Base-by-base conservation (phyloP, 2,888 invertebrate species). In the Stramonita haemastoma region DNA sequence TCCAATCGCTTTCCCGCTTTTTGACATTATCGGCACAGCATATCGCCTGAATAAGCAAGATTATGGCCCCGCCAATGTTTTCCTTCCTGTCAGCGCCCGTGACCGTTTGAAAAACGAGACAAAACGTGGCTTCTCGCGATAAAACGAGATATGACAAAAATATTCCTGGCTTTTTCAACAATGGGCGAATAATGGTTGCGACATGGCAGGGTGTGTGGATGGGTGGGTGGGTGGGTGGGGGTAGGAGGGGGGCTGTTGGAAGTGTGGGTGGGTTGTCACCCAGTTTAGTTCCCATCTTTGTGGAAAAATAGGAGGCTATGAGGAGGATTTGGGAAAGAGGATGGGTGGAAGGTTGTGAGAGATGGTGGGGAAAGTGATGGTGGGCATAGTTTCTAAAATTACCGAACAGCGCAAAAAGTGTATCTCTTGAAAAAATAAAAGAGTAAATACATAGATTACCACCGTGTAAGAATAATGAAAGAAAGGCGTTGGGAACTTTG, bases 31-130 rank as follows among this genome's bases (percentile, higher is more conserved):
- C 87, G 79, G 32, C 22, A 1, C 77, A 15, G 15, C 73, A 46
- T 87, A 87, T 87, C 87, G 87, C 46, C 46, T 46, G 77, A 79
- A 87, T 87, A 87, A 57, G 79, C 79, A 56, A 86, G 86, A 86
- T 86, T 86, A 34, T 86, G 29, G 29, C 81, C 79, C n/a, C 19
- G 79, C 79, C 73, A 8, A 11, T 73, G 87, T 77, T 57, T 56
- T 56, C n/a, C 56, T 60, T 57, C 26, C 77, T 32, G 87, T 77
- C 86, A 86, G 15, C 86, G 19, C 22, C 19, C 84, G 15, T 56
- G 57, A 19, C 86, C 34, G 60, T 17, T 57, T 60, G 57, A 85
- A 60, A 57, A 66, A 60, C 57, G 60, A 60, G 60, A 86, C 86
- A 86, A 86, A 86, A 83, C 26, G 81, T 86, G 60, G 57, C 22